These are phyloP conservation scores for Habropoda laboriosa DNA, from an alignment of 1,140 invertebrate genomes.

Conservation along the genomic window DNA sequence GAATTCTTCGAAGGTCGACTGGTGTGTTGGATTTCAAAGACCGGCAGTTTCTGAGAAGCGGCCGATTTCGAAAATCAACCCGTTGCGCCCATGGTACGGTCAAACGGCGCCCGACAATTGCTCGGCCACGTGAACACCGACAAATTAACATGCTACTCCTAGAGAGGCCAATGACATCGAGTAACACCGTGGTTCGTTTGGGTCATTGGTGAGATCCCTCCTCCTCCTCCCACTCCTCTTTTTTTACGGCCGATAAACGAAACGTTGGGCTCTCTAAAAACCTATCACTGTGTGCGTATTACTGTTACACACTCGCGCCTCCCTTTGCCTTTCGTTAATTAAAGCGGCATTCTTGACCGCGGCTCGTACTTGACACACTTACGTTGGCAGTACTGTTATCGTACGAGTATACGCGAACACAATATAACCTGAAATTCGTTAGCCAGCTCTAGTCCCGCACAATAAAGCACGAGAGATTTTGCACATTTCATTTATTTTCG, in stretches of 20 bases:
- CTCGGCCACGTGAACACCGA: constrained; percentile 60
- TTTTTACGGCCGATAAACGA: constrained; percentile 32
- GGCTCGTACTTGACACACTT: constrained; percentile 51
- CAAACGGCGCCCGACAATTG: constrained; percentile 9
- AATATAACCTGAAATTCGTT: constrained; percentile 35
- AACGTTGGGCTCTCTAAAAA: constrained; percentile 20
- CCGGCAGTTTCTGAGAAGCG: constrained; percentile 48
- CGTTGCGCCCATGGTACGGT: neutral
- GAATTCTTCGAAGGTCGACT: constrained; percentile 67
- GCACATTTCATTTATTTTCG: neutral
- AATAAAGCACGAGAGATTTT: neutral
- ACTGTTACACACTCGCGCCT: too few relatives aligned
- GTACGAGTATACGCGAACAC: neutral
- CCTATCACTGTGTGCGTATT: too few relatives aligned
- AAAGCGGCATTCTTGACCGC: constrained; percentile 24
- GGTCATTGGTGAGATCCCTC: constrained; percentile 52
- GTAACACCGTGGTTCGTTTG: constrained; percentile 67
- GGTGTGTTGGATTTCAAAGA: constrained; percentile 50
- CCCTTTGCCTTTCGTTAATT: constrained; percentile 10
- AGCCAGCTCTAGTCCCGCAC: neutral
- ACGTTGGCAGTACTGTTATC: constrained; percentile 43
- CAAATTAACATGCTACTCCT: constrained; percentile 69
- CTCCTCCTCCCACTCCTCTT: neutral
- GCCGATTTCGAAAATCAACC: constrained; percentile 38
- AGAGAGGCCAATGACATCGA: constrained; percentile 74